A percentile compares a stretch with the other conserved stretches of the same genome.
These are phyloP conservation scores for Notiomystis cincta DNA, from an alignment of 2,113 vertebrate genomes.

Conservation along the genomic window DNA sequence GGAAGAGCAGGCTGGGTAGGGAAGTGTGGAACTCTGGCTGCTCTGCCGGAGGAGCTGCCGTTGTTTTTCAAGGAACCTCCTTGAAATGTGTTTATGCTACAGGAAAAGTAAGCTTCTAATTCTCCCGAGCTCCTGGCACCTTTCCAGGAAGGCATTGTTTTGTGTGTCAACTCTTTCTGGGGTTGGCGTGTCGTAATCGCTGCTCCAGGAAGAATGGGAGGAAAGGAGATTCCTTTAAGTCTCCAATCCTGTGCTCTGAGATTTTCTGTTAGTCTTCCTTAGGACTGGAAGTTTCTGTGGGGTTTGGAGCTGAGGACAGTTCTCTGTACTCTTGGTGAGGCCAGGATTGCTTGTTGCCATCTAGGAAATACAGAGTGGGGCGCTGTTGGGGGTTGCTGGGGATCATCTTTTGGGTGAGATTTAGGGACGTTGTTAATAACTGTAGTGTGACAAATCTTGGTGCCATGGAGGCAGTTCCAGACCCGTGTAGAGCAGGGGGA, in stretches of 20 bases:
- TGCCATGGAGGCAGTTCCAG: rapidly evolving
- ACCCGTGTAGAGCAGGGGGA: neutral
- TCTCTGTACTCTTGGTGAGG: neutral
- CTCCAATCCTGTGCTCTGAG: neutral
- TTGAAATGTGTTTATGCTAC: constrained; percentile 5
- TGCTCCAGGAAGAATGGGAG: neutral
- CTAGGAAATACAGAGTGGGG: neutral
- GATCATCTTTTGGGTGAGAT: neutral
- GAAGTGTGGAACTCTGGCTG: neutral
- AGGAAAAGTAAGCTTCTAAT: neutral
- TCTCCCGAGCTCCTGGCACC: neutral
- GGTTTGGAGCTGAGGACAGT: neutral
- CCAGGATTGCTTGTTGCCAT: neutral
- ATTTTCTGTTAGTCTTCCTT: neutral
- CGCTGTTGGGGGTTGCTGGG: neutral
- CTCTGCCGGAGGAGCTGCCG: neutral
- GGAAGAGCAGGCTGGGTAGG: neutral
- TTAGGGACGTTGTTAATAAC: neutral
- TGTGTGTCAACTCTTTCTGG: neutral
- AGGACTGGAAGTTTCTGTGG: neutral
- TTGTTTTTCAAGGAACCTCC: neutral
- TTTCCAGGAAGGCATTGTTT: neutral
- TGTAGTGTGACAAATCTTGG: rapidly evolving
- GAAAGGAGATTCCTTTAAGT: neutral
- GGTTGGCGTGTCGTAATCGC: neutral